Evolutionary conservation across 2,888 invertebrate species (phyloP).

Genomic region (Agrypnus murinus): DNA sequence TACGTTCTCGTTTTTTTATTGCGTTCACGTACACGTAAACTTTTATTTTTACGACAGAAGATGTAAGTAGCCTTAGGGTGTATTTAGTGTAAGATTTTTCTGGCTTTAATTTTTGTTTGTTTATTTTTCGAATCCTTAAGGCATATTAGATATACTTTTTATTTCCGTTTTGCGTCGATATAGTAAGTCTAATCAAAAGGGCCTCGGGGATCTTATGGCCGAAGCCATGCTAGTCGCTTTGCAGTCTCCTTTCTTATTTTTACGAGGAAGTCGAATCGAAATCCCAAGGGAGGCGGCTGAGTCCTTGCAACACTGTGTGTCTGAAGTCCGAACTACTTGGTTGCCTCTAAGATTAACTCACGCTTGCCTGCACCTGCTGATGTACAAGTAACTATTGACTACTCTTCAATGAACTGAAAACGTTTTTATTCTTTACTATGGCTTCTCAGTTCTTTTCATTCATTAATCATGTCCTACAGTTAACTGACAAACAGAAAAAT

Average conservation of each 20-base stretch:
- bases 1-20: slow-evolving; percentile 12
- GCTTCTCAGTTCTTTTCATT: too few relatives aligned
- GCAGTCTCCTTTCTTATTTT: slow-evolving; percentile 50
- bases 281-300: slow-evolving; percentile 39
- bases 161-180: slow-evolving; percentile 47
- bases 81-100: slow-evolving; percentile 27
- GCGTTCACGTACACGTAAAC: slow-evolving; percentile 25
- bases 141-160: slow-evolving; percentile 51
- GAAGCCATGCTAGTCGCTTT: slow-evolving; percentile 50
- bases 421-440: too few relatives aligned
- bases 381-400: slow-evolving; percentile 27
- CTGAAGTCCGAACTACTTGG: slow-evolving; percentile 22
- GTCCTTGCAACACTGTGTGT: slow-evolving; percentile 34
- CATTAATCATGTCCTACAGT: too few relatives aligned
- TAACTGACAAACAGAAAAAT: too few relatives aligned
- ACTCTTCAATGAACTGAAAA: not conserved
- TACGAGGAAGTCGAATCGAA: slow-evolving; percentile 45
- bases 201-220: slow-evolving; percentile 44
- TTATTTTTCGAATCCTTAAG: slow-evolving; percentile 44
- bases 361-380: slow-evolving; percentile 27
- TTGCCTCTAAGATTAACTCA: slow-evolving; percentile 30
- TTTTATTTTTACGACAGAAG: slow-evolving; percentile 13
- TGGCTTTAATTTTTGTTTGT: slow-evolving; percentile 44
- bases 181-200: slow-evolving; percentile 50
- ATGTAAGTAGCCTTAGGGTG: slow-evolving; percentile 16